phyloP scores from a whole-genome alignment of 2,113 vertebrate genomes.

The Bettongia penicillata region DNA sequence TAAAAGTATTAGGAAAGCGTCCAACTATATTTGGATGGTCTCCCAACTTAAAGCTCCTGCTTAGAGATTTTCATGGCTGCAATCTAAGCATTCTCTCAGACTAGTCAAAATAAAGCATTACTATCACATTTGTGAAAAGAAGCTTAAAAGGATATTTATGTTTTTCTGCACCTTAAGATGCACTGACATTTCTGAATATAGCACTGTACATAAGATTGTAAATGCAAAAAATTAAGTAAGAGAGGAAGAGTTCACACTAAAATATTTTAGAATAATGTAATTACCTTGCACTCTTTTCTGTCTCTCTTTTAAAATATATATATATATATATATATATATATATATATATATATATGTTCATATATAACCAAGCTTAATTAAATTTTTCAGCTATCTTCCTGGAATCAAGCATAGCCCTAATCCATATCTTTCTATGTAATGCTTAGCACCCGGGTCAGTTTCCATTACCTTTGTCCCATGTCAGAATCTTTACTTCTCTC shows the following conservation, averaged over 20 bases:
- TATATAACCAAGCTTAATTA: constrained; percentile 29
- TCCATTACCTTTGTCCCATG: neutral
- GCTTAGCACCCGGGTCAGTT: constrained; percentile 31
- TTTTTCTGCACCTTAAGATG: constrained; percentile 68
- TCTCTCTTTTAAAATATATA: constrained; percentile 42
- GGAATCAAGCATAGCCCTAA: constrained; percentile 40
- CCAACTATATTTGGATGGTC: neutral
- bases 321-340: neutral
- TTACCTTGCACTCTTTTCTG: constrained; percentile 43
- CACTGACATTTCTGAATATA: constrained; percentile 58
- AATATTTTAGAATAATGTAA: constrained; percentile 50
- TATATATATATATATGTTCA: neutral
- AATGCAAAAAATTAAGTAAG: neutral
- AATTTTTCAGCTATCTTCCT: constrained; percentile 3
- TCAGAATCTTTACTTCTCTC: neutral
- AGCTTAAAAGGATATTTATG: constrained; percentile 50
- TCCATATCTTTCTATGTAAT: constrained; percentile 44
- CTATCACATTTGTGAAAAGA: constrained; percentile 48
- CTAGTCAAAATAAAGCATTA: constrained; percentile 49
- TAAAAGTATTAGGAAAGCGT: constrained; percentile 37
- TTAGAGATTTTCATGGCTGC: constrained; percentile 63
- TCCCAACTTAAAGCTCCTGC: constrained; percentile 29
- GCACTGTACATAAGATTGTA: constrained; percentile 37
- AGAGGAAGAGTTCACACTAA: constrained; percentile 41
- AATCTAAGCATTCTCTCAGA: constrained; percentile 81